Evolutionary conservation across 2,113 vertebrate genomes (phyloP), one percentile per base, ranked within the genome.

Genomic region (Sialia sialis): DNA sequence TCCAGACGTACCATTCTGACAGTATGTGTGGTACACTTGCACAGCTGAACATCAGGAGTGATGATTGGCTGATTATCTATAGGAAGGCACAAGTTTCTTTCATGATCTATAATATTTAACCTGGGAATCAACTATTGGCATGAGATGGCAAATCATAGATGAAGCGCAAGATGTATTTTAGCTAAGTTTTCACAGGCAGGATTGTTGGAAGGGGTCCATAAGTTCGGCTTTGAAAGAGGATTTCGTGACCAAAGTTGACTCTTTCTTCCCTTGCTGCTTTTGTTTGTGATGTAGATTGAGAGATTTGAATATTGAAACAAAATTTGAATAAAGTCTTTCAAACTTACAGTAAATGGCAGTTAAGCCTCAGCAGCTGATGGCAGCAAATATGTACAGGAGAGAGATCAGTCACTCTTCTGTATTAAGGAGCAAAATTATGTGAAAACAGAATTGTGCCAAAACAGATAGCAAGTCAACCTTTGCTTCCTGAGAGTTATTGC

Each of bases 331-430:
- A 67, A 64, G 25, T 72, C 67, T 26, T 51, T 77, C 26, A 51
- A 39, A 75, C 5, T 79, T 34, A 29, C 7, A 13, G 26, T 73
- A 26, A 4, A 1, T 59, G 29, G 83, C 5, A 0, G 20, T 63
- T 64, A 62, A 76, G 6, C 73, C 58, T 89, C 36, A 91, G 56
- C 97, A 97, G 94, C 94, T 97, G 97, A 58, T 96, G 97, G 97
- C 97, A 97, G 95, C 95, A 97, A 75, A 96, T 89, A 52, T 10
- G 6, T 51, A 32, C 8, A 9, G 10, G 11, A 92, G 44, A 92
- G 44, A 58, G 11, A 63, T 63, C 32, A 73, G 38, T 80, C 25
- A 36, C 12, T 59, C 12, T 59, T 60, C 62, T 66, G 59, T 55
- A 89, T 44, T 7, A 5, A 82, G 32, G 52, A 84, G 30, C 36